Evolutionary conservation across 2,888 invertebrate genomes (phyloP), one percentile per base, ranked within the genome.

Genomic region (Thymelicus lineola): DNA sequence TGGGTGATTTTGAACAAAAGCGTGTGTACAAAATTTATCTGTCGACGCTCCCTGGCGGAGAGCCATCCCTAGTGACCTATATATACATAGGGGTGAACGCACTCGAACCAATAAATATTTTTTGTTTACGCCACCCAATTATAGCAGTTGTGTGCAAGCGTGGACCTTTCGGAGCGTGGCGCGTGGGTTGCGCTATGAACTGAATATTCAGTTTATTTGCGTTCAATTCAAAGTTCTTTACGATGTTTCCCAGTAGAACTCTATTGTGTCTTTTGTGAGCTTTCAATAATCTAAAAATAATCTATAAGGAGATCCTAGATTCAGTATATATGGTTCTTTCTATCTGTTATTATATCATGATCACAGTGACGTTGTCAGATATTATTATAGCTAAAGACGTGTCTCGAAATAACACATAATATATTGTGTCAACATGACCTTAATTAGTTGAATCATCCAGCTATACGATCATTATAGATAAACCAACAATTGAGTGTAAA

Each of bases 91-190:
- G 75, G 84, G 82, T 83, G 79, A 77, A 77, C 72, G 80, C 64
- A 77, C 84, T 72, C 72, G 72, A 62, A 72, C 75, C 77, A 80
- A 85, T 82, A 84, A 83, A 81, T 82, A 81, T 80, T 82, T 85
- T 84, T 85, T 83, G 81, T 85, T 84, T 82, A 83, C 81, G 74
- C 75, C 76, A 75, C 72, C 77, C 80, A 79, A 77, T 80, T 77
- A 77, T 77, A 46, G 66, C 70, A 66, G 36, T 60, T 67, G 50
- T 42, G 45, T 45, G 36, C 65, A 20, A 59, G 64, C 71, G 72
- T 65, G 28, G 45, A 61, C 45, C 28, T 45, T 60, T 42, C 9
- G 60, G 9, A 15, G 17, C 15, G 36, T 12, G 60, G 4, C 7
- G 17, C 15, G 36, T 12, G 9, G 58, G 12, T 9, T 14, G 15